Evolutionary conservation across 2,888 invertebrate genomes (phyloP).

Genomic region (Oscheius sp.): DNA sequence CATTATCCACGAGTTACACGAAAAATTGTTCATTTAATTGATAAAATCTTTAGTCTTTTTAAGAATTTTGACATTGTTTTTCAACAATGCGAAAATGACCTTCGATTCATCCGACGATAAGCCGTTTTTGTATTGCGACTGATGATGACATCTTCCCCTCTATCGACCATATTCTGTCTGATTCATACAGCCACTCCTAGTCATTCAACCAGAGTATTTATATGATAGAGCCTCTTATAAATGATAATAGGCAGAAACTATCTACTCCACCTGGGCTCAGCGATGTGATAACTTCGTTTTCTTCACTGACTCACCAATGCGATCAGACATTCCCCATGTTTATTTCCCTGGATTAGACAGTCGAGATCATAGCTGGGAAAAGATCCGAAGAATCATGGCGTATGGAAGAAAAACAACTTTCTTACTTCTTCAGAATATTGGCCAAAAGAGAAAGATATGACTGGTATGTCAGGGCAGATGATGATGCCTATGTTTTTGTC

Average conservation of each 20-base stretch:
- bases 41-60: too few species aligned
- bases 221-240: not conserved
- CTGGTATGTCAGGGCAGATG: constrained; percentile 64
- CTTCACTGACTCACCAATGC: constrained; percentile 59
- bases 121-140: too few species aligned
- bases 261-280: constrained; percentile 57
- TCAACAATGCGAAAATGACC: too few species aligned
- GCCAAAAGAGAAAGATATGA: constrained; percentile 38
- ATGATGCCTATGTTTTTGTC: constrained; percentile 60
- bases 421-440: not conserved
- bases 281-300: constrained; percentile 59
- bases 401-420: constrained; percentile 18
- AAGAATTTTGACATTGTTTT: too few species aligned
- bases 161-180: constrained; percentile 49
- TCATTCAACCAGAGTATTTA: constrained; percentile 52
- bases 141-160: too few species aligned
- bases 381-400: constrained; percentile 58
- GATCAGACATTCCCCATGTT: constrained; percentile 52
- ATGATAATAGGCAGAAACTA: constrained; percentile 47
- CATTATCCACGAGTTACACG: constrained; percentile 1
- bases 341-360: constrained; percentile 49
- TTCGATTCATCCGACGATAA: too few species aligned
- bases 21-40: constrained; percentile 17
- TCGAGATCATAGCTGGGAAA: constrained; percentile 64
- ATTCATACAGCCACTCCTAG: constrained; percentile 61